Percentiles rank a stretch among this genome's conserved stretches.
Evolutionary conservation across 1,140 invertebrate species (phyloP).

Genomic region (Philopotamus ludificatus): DNA sequence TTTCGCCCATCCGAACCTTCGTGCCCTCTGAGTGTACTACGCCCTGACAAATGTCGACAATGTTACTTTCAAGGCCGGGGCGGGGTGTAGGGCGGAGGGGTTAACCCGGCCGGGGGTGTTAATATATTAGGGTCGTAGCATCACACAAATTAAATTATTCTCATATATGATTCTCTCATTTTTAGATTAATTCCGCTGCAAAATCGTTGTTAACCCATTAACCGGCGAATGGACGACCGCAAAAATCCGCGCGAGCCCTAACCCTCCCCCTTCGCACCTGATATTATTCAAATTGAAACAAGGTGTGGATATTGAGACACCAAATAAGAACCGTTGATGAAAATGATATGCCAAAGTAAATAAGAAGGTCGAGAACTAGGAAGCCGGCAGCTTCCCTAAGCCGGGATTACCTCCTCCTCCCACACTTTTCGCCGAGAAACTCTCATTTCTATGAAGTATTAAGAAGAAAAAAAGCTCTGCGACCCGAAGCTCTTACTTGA

Average conservation of each 20-base stretch:
- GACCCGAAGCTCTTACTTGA: slow-evolving; percentile 22
- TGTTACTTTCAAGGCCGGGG: too few relatives aligned
- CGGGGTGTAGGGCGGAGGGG: too few relatives aligned
- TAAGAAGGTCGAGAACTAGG: slow-evolving; percentile 7
- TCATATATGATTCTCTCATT: too few relatives aligned
- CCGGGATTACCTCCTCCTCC: slow-evolving; percentile 19
- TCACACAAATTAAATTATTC: too few relatives aligned
- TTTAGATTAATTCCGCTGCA: too few relatives aligned
- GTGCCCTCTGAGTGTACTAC: too few relatives aligned
- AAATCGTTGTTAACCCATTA: too few relatives aligned
- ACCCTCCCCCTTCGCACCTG: not conserved
- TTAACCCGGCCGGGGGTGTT: too few relatives aligned
- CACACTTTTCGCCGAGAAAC: slow-evolving; percentile 4
- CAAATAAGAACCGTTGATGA: slow-evolving; percentile 19
- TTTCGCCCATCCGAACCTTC: too few relatives aligned
- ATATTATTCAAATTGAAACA: slow-evolving; percentile 9
- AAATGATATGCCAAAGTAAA: slow-evolving; percentile 19
- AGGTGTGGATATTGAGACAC: slow-evolving; percentile 3
- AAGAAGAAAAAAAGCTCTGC: slow-evolving; percentile 11
- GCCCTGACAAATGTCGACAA: too few relatives aligned
- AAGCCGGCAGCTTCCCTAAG: slow-evolving; percentile 16
- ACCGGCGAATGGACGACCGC: too few relatives aligned
- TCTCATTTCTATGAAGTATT: slow-evolving; percentile 27
- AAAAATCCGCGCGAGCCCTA: not conserved
- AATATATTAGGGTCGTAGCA: too few relatives aligned